phyloP scores from a whole-genome alignment of 2,113 vertebrate genomes.

The Anser cygnoides region DNA sequence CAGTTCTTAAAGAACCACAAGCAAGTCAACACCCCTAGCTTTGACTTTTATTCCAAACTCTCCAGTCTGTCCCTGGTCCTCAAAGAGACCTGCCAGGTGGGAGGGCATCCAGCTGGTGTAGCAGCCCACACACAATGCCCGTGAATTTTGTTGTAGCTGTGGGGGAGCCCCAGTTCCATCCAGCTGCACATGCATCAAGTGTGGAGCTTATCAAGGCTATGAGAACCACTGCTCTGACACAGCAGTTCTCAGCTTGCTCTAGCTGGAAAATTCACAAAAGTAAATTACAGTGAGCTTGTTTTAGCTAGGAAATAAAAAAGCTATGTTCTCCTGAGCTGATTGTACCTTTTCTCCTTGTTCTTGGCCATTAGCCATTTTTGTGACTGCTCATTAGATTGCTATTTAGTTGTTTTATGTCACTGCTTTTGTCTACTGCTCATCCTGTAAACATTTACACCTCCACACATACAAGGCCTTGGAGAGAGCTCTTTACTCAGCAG shows the following conservation, averaged over 20 bases:
- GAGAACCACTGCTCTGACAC: neutral
- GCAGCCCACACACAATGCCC: neutral
- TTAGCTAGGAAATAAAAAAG: neutral
- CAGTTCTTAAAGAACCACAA: neutral
- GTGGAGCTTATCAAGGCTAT: neutral
- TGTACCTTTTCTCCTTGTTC: neutral
- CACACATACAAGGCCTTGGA: neutral
- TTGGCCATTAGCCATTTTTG: neutral
- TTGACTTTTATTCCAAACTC: neutral
- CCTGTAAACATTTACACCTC: neutral
- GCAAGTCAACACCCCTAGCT: neutral
- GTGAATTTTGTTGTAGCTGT: rapidly evolving
- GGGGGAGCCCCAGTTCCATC: neutral
- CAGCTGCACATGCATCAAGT: neutral
- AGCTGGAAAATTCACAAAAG: neutral
- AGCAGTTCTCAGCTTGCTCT: neutral
- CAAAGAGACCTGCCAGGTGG: neutral
- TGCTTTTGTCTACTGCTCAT: neutral
- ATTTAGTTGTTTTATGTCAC: neutral
- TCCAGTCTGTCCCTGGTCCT: neutral
- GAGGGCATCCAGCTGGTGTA: neutral
- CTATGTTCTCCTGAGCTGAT: neutral
- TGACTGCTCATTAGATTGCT: neutral
- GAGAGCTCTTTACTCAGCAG: neutral
- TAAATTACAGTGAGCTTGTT: neutral